Evolutionary conservation across 2,113 vertebrate genomes (phyloP).

Genomic region (Felis chaus): DNA sequence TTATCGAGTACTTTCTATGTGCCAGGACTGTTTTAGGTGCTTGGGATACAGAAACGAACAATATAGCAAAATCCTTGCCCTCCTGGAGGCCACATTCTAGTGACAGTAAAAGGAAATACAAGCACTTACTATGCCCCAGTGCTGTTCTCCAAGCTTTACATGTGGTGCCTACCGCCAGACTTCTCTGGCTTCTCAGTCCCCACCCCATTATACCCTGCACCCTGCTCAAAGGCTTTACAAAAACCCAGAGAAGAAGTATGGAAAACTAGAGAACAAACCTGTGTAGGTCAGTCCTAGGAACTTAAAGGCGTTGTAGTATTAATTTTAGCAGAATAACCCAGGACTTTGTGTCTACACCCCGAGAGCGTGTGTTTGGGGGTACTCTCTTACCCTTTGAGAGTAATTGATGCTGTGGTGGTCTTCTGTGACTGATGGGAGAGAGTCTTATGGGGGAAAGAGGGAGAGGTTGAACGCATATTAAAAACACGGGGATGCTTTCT

Average conservation of each 20-base stretch:
- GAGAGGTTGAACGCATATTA: not conserved
- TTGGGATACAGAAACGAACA: slow-evolving; percentile 3
- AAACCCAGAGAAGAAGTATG: not conserved
- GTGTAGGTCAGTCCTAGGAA: not conserved
- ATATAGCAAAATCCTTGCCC: not conserved
- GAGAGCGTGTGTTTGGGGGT: not conserved
- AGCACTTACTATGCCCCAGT: not conserved
- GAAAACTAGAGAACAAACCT: not conserved
- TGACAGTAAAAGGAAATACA: not conserved
- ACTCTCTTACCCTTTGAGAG: not conserved
- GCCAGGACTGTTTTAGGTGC: not conserved
- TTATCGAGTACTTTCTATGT: not conserved
- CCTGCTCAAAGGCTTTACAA: not conserved
- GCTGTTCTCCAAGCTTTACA: not conserved
- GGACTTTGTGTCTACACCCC: not conserved
- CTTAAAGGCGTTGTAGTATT: not conserved
- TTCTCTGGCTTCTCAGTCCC: not conserved
- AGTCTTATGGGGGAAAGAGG: too few relatives aligned
- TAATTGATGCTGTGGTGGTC: not conserved
- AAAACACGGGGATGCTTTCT: not conserved
- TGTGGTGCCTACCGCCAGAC: too few relatives aligned
- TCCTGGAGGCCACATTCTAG: not conserved
- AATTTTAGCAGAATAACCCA: not conserved
- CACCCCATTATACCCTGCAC: not conserved
- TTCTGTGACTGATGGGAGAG: not conserved